Base-by-base conservation (phyloP, 2,888 invertebrate species). In the Meliscaeva auricollis region DNA sequence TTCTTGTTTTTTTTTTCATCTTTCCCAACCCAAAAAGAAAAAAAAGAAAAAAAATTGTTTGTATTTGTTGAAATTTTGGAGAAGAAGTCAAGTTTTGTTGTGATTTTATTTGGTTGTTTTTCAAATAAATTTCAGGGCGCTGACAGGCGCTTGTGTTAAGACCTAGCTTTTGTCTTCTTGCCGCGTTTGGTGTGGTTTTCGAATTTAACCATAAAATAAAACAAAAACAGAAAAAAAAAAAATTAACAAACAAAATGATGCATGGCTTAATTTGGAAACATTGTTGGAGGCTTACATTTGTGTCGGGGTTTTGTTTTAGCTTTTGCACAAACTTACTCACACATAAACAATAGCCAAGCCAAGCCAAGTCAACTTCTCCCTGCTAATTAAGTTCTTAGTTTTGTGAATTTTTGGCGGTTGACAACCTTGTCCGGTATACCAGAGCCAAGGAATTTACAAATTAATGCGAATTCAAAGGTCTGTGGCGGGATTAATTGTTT, bases 371-470 rank as follows among this genome's bases (percentile, higher is more conserved):
- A 44, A 15, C 44, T 44, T 13, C 15, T 46, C 17, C 44, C 72
- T 70, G 77, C 81, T 85, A 85, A 85, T 85, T 85, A 85, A 85
- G 85, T 81, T 77, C 68, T 85, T 85, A 75, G 72, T 72, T 76
- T 80, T 69, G 32, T 50, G 35, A 66, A 69, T 56, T 60, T 50
- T 70, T 70, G 54, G 44, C 76, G n/a, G 81, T 81, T 85, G 85
- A 81, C 85, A 85, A 77, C 56, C 73, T 62, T 62, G 26, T 73
- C 22, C 46, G 13, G 60, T 44, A 66, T 60, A 62, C n/a, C n/a
- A n/a, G n/a, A 30, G 26, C n/a, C 17, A 60, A 35, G 35, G 30
- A 44, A 76, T 66, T 62, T 69, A 81, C 72, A 77, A 85, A 76
- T 84, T 80, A 60, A 76, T 68, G 64, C 54, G 72, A 84, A 66